Evolutionary conservation across 2,113 vertebrate genomes (phyloP), one percentile per base, ranked within the genome.

Genomic region (Crotophaga sulcirostris): DNA sequence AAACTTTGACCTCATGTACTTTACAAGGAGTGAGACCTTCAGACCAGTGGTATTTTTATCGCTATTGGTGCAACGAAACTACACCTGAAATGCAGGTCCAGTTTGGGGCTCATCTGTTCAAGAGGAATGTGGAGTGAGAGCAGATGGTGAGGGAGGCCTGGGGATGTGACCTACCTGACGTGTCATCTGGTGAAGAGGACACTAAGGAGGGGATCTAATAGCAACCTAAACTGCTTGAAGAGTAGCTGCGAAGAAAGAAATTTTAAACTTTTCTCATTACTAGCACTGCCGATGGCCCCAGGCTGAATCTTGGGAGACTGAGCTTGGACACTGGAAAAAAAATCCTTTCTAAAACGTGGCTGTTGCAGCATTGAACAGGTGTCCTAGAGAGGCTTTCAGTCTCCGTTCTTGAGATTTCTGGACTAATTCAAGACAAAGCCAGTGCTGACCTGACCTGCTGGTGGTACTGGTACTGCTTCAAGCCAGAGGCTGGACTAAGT

Each of bases 171-270:
- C 29, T 33, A 0, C n/a, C 23, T 52, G 45, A 25, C 10, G 23
- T 31, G 25, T 24, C 21, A 42, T 58, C n/a, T 51, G n/a, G 1
- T 49, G 38, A 51, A 74, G 26, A 72, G 4, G 28, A n/a, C 10
- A 10, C 9, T 38, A 49, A 70, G 16, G n/a, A 74, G 18, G 3
- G 74, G 16, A 44, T 84, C 14, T 69, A 31, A 47, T 21, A 38
- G 26, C 59, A 47, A 3, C 33, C 8, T 55, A 44, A 87, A 13
- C 15, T 25, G 40, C 15, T 40, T 62, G 26, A 89, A 87, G 3
- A 1, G 6, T 4, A 40, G 10, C 10, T 80, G 28, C 5, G 69
- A 62, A 44, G 2, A 1, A 28, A 69, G 60, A 34, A 23, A 0
- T 3, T 4, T 7, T 1, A 9, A 11, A 2, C 11, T 52, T 73